phyloP scores from a whole-genome alignment of 1,140 invertebrate genomes.

The Lordiphosa clarofinis region DNA sequence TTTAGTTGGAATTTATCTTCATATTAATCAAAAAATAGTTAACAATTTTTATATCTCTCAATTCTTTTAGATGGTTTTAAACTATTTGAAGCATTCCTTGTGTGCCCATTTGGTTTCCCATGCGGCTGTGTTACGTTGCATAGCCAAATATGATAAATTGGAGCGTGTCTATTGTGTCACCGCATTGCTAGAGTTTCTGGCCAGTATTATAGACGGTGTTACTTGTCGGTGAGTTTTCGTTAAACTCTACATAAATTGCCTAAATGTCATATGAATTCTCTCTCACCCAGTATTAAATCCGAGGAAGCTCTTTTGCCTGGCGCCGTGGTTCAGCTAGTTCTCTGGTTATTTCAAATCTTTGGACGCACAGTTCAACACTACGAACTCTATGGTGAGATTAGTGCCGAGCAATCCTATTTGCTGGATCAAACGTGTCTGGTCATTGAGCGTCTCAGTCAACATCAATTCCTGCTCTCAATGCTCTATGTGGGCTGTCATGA shows the following conservation, averaged over 20 bases:
- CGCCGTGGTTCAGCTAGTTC: slow-evolving; percentile 87
- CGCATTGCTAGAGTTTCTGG: slow-evolving; percentile 91
- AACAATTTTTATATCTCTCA: too few species aligned
- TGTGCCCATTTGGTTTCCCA: slow-evolving; percentile 94
- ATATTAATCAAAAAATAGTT: too few species aligned
- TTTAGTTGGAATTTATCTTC: too few species aligned
- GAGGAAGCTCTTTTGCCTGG: slow-evolving; percentile 89
- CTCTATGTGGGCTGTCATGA: slow-evolving; percentile 89
- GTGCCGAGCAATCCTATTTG: slow-evolving; percentile 82
- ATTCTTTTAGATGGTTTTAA: slow-evolving; percentile 87
- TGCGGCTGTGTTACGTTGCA: slow-evolving; percentile 91
- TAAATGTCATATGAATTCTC: neutral
- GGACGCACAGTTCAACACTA: slow-evolving; percentile 82
- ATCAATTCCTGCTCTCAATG: slow-evolving; percentile 90
- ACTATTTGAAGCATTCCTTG: slow-evolving; percentile 94
- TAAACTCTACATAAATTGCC: neutral
- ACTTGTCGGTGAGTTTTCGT: slow-evolving; percentile 78
- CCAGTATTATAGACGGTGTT: slow-evolving; percentile 87
- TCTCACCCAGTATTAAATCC: slow-evolving; percentile 85
- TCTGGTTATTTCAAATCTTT: slow-evolving; percentile 91
- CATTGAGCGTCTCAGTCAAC: slow-evolving; percentile 85
- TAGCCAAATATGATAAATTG: slow-evolving; percentile 93
- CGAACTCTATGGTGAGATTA: slow-evolving; percentile 80
- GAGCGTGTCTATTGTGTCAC: slow-evolving; percentile 93
- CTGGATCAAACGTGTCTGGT: slow-evolving; percentile 86